Base-by-base conservation (phyloP, 2,797 vertebrate species). In the Pterois miles region DNA sequence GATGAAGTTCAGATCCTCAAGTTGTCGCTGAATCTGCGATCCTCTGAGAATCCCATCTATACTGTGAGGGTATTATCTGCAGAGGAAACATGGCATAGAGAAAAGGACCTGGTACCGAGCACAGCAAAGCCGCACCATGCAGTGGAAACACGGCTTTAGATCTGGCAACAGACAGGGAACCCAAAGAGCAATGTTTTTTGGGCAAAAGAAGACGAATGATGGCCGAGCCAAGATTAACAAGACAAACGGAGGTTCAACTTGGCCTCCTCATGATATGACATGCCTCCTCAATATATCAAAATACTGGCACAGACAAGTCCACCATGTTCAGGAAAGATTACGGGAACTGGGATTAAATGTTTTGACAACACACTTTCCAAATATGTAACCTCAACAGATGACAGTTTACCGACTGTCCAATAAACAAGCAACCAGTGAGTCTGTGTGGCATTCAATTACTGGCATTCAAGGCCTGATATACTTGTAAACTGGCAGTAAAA, bases 371-470 rank as follows among this genome's bases (percentile, higher is more conserved):
- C 20, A 60, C 33, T 82, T 77, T 60, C 53, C 63, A 69, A 80
- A 80, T 33, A 48, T 67, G 58, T 64, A 63, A 80, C 72, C 77
- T 69, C 67, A 82, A 79, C 67, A 64, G 31, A 80, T 38, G 69
- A 65, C 18, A 25, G 57, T 72, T 89, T 62, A 80, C 38, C 62
- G 72, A 70, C 31, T 52, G 38, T 64, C 54, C 52, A 68, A 68
- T 69, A 36, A 86, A 83, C 70, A 76, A 34, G 62, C 18, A 33
- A 40, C 57, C 58, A 27, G 23, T 23, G 29, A 67, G 33, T 52
- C 29, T 6, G 33, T 14, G 64, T 33, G 68, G 23, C 25, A 13
- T 43, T 59, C 25, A 23, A 71, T 38, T 34, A 72, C 60, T 76
- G 53, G 29, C 63, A 59, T 57, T 53, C 6, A 6, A 65, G 11